phyloP scores from a whole-genome alignment of 2,888 invertebrate genomes.

The Oeneis ivallda region DNA sequence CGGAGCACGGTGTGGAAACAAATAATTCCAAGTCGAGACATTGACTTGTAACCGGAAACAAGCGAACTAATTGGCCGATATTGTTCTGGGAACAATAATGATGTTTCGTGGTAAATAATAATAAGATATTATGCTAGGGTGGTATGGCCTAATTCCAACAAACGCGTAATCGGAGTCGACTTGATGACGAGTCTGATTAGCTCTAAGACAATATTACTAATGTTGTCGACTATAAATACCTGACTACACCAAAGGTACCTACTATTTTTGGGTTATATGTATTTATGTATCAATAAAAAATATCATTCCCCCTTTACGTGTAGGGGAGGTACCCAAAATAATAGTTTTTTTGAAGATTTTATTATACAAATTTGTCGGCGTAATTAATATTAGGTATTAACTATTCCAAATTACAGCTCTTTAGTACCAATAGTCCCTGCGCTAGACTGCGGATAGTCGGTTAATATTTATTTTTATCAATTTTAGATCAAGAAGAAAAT shows the following conservation, averaged over 20 bases:
- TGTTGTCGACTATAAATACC: not conserved
- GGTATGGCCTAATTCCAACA: constrained; percentile 1
- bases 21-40: constrained; percentile 5
- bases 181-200: not conserved
- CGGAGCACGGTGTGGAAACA: not conserved
- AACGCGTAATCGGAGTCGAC: not conserved
- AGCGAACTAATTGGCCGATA: constrained; percentile 4
- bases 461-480: too few species aligned
- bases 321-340: too few species aligned
- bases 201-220: not conserved
- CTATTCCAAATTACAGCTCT: too few species aligned
- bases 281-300: too few species aligned
- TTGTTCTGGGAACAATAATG: constrained; percentile 1
- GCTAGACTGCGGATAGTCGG: too few species aligned
- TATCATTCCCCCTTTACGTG: too few species aligned
- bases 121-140: not conserved
- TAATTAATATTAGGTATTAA: too few species aligned
- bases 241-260: not conserved
- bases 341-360: too few species aligned
- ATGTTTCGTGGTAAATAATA: constrained; percentile 2
- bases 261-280: too few species aligned
- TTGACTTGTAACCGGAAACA: constrained; percentile 6
- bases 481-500: too few species aligned
- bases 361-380: too few species aligned
- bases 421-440: too few species aligned